phyloP scores from a whole-genome alignment of 2,888 invertebrate genomes.

The Eupithecia vulgata region DNA sequence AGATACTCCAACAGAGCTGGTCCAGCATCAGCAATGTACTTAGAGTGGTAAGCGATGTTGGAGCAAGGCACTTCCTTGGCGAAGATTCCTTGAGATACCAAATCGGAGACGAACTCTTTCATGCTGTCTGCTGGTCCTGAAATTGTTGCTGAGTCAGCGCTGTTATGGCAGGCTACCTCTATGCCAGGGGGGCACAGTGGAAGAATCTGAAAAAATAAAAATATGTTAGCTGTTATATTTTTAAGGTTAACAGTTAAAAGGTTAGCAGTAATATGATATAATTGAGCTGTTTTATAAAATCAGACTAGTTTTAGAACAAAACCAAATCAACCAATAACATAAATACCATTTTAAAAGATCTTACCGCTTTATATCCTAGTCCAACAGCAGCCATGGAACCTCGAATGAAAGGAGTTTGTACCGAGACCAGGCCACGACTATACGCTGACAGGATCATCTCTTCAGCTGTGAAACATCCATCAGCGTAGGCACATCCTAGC shows the following conservation, averaged over 20 bases:
- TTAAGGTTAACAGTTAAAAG: not conserved
- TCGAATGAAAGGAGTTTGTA: constrained; percentile 85
- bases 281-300: not conserved
- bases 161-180: constrained; percentile 91
- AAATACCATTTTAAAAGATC: constrained; percentile 4
- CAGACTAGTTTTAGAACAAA: not conserved
- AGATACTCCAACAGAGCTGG: constrained; percentile 82
- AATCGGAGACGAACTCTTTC: constrained; percentile 78
- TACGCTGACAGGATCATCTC: constrained; percentile 92
- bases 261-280: not conserved
- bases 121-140: constrained; percentile 88
- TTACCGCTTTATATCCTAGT: constrained; percentile 77
- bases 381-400: constrained; percentile 96
- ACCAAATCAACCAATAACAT: not conserved
- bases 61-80: constrained; percentile 83
- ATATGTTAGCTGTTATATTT: not conserved
- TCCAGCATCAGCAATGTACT: constrained; percentile 87
- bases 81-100: constrained; percentile 66
- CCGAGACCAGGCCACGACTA: constrained; percentile 88
- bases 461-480: constrained; percentile 92
- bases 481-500: constrained; percentile 95
- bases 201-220: constrained; percentile 44
- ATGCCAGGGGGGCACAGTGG: constrained; percentile 83
- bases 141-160: constrained; percentile 89
- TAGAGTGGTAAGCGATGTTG: constrained; percentile 94